Evolutionary conservation across 2,113 vertebrate genomes (phyloP), one percentile per base, ranked within the genome.

Genomic region (Polypterus bichir): DNA sequence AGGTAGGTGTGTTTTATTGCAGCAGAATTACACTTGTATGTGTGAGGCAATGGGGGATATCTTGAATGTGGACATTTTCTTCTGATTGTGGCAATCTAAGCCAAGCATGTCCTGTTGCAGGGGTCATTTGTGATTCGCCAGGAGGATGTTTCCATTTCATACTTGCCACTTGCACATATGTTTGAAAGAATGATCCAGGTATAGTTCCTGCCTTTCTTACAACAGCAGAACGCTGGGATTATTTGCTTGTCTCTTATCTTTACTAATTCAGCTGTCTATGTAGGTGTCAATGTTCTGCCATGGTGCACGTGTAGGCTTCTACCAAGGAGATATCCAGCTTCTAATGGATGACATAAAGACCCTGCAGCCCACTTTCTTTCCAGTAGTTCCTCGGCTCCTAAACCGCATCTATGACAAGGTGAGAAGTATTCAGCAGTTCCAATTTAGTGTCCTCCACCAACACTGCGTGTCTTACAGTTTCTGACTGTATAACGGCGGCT

Each of bases 111-210:
- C 27, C 57, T 52, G 65, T 66, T 53, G 7, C 74, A 88, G 86
- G 85, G 83, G 62, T 86, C 73, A 8, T 83, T 85, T 73, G 79
- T 78, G 62, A 80, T 85, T 70, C 75, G 64, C 5, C 75, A 82
- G 46, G 79, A 85, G 47, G 83, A 87, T 9, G 82, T 88, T 72
- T 83, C 83, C n/a, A 86, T 88, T 70, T 88, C 86, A 1, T 88
- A 88, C 75, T 76, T 88, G 69, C 86, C 85, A 1, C 83, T 88
- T 46, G 86, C 85, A 45, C 85, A 88, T 72, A 88, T 87, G 85
- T 88, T 88, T 63, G 86, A 88, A 71, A 77, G 83, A 68, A 84
- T 88, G 86, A 85, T 85, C 66, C 83, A 86, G 83, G 85, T 88
- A 67, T 54, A 9, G 11, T 5, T 58, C 44, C 47, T 44, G 9